phyloP scores from a whole-genome alignment of 2,888 invertebrate genomes.

The Pristionchus fissidentatus region DNA sequence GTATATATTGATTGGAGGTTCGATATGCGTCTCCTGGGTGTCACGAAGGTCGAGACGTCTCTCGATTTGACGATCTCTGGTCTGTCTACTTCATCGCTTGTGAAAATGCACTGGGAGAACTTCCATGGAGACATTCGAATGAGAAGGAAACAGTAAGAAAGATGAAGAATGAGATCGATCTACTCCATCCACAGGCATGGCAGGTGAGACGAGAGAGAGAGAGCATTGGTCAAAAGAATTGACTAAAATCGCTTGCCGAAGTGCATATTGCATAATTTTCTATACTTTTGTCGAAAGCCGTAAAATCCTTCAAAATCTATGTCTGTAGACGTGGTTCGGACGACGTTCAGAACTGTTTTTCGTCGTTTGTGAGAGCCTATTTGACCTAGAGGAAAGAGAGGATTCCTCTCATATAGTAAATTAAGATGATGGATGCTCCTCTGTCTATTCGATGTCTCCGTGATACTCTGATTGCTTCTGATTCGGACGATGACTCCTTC shows the following conservation, averaged over 20 bases:
- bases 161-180: conserved; percentile 33
- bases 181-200: conserved; percentile 28
- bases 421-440: background rate
- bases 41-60: conserved; percentile 60
- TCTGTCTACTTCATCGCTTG: conserved; percentile 66
- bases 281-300: background rate
- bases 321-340: background rate
- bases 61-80: conserved; percentile 65
- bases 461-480: background rate
- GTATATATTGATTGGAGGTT: conserved; percentile 30
- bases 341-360: background rate
- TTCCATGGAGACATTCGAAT: conserved; percentile 58
- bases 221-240: background rate
- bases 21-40: conserved; percentile 64
- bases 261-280: too few species aligned
- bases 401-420: too few species aligned
- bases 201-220: background rate
- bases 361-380: background rate
- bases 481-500: conserved; percentile 14
- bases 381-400: too few species aligned
- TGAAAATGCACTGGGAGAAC: conserved; percentile 61
- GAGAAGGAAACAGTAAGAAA: conserved; percentile 21
- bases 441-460: background rate
- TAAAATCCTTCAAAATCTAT: background rate
- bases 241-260: too few species aligned